Evolutionary conservation across 2,888 invertebrate species (phyloP).

Genomic region (Lissocephala sabroskyi): DNA sequence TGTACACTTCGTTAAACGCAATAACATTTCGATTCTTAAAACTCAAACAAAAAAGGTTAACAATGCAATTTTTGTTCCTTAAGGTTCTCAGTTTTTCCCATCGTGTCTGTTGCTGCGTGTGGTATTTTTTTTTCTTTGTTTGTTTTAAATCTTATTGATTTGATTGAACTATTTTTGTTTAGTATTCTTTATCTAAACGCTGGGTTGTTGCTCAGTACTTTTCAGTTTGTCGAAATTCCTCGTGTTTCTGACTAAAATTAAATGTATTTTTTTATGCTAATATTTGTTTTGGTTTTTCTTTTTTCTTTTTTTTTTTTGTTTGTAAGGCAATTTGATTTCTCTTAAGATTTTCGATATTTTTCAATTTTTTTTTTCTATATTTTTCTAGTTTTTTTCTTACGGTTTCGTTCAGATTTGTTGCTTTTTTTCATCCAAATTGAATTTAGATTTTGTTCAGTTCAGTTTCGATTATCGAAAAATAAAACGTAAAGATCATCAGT

Average conservation of each 20-base stretch:
- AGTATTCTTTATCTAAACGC: conserved; percentile 28
- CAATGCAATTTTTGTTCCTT: conserved; percentile 14
- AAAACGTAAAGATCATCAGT: too few species aligned
- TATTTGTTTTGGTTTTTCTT: background rate
- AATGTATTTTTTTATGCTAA: background rate
- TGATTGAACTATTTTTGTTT: too few species aligned
- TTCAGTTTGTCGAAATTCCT: conserved; percentile 6
- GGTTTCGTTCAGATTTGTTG: conserved; percentile 41
- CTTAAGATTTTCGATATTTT: conserved; percentile 8
- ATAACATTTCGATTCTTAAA: background rate
- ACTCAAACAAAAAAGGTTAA: conserved; percentile 19
- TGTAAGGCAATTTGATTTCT: conserved; percentile 50
- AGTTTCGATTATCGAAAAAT: conserved; percentile 40
- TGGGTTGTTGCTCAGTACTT: conserved; percentile 12
- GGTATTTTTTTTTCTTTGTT: too few species aligned
- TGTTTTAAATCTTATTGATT: too few species aligned
- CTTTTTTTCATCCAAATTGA: conserved; percentile 62
- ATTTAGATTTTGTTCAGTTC: conserved; percentile 51
- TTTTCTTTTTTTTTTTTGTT: conserved; percentile 3
- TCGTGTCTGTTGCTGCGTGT: too few species aligned
- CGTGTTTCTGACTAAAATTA: conserved; percentile 1
- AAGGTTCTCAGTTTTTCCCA: conserved; percentile 12
- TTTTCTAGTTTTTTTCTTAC: conserved; percentile 17
- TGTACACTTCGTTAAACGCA: too few species aligned
- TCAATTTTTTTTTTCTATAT: conserved; percentile 11